Conservation (phyloP, 2,797 vertebrate genomes). For the Limnodromus scolopaceus region DNA sequence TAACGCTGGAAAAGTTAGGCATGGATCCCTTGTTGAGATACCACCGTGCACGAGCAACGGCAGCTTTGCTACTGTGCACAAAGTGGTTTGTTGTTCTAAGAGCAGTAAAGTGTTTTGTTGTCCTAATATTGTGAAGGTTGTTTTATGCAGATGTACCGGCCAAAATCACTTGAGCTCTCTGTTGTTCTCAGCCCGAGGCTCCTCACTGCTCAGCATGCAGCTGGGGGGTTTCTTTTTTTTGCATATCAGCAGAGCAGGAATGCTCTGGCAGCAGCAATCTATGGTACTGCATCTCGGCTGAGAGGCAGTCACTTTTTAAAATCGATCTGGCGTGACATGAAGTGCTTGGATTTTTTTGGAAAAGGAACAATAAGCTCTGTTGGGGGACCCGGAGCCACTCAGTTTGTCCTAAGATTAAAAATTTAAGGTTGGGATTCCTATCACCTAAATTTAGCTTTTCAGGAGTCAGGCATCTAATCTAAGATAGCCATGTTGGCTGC, state of each 20-base stretch:
- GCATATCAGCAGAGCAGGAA: background rate
- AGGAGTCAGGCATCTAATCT: background rate
- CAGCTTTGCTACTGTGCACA: background rate
- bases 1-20: background rate
- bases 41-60: background rate
- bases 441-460: background rate
- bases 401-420: background rate
- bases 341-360: background rate
- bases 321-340: background rate
- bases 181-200: background rate
- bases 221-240: background rate
- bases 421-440: background rate
- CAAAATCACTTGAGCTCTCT: background rate
- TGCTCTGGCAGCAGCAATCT: background rate
- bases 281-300: background rate
- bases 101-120: slow-evolving; percentile 1
- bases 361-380: background rate
- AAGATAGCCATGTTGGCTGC: background rate
- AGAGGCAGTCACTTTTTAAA: background rate
- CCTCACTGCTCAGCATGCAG: background rate
- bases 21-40: background rate
- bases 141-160: background rate
- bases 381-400: background rate
- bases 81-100: background rate
- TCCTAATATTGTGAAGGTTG: background rate